Evolutionary conservation across 2,888 invertebrate genomes (phyloP).

Genomic region (Agrochola lota): DNA sequence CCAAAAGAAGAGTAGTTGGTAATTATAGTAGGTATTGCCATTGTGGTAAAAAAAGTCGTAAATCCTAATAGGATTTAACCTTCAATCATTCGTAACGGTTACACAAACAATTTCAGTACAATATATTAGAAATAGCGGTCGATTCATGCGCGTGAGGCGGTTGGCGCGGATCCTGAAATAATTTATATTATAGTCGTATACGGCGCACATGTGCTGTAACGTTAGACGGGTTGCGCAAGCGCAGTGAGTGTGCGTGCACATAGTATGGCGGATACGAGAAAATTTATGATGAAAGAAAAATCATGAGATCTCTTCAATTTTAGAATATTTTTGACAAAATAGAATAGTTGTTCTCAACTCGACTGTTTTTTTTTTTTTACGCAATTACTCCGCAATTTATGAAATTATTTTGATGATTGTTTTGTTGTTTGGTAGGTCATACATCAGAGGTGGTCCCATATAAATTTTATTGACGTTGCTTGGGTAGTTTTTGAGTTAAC

Average conservation of each 20-base stretch:
- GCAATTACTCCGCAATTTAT: no score
- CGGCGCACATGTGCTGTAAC: slow-evolving; percentile 73
- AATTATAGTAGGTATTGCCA: background rate
- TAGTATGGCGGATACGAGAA: slow-evolving; percentile 46
- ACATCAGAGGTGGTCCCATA: no score
- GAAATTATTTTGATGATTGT: no score
- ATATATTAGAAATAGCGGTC: slow-evolving; percentile 57
- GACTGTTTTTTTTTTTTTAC: no score
- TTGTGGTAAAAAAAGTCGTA: background rate
- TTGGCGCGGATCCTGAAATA: slow-evolving; percentile 75
- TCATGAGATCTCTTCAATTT: no score
- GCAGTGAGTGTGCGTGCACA: slow-evolving; percentile 47
- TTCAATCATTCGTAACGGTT: slow-evolving; percentile 3
- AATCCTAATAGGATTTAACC: background rate
- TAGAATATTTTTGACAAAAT: no score
- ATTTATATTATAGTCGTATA: slow-evolving; percentile 71
- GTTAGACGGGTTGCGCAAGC: slow-evolving; percentile 72
- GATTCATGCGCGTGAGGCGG: slow-evolving; percentile 52
- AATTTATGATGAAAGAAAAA: no score
- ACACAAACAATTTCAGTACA: slow-evolving; percentile 31
- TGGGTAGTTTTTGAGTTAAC: no score
- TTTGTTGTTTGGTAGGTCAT: no score
- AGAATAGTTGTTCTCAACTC: no score
- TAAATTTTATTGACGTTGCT: no score
- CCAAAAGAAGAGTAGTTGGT: background rate